A percentile compares a stretch with the other conserved stretches of the same genome.
phyloP scores from a whole-genome alignment of 2,888 invertebrate species.

The Fragum sueziense region DNA sequence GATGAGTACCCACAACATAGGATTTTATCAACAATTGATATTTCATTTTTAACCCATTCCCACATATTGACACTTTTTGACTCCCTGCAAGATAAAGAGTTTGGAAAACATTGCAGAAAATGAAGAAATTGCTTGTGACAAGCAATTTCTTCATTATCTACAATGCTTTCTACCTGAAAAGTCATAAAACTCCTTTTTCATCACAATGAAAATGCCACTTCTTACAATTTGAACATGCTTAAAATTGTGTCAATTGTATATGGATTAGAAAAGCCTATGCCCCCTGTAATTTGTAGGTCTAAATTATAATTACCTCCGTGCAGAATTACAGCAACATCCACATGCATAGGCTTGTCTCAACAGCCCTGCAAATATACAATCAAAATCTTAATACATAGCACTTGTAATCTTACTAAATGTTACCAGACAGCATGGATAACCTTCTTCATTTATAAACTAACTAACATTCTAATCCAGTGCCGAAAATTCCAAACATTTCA shows the following conservation, averaged over 20 bases:
- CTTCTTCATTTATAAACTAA: not conserved
- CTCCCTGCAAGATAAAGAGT: too few species aligned
- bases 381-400: not conserved
- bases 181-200: not conserved
- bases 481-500: not conserved
- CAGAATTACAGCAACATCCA: not conserved
- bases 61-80: too few species aligned
- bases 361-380: conserved; percentile 3
- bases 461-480: not conserved
- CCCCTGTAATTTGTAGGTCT: not conserved
- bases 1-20: not conserved
- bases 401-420: not conserved
- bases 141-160: too few species aligned
- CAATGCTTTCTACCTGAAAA: too few species aligned
- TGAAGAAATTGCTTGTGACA: too few species aligned
- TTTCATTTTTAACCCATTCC: too few species aligned
- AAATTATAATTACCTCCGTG: conserved; percentile 1
- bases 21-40: too few species aligned
- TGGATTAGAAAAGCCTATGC: not conserved
- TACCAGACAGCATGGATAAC: not conserved
- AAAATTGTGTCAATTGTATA: not conserved
- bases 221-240: not conserved
- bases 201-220: not conserved
- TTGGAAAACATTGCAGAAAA: too few species aligned
- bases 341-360: not conserved